These are phyloP conservation scores for Aleiodes alternator DNA, from an alignment of 2,888 invertebrate species.

Conservation along the genomic window DNA sequence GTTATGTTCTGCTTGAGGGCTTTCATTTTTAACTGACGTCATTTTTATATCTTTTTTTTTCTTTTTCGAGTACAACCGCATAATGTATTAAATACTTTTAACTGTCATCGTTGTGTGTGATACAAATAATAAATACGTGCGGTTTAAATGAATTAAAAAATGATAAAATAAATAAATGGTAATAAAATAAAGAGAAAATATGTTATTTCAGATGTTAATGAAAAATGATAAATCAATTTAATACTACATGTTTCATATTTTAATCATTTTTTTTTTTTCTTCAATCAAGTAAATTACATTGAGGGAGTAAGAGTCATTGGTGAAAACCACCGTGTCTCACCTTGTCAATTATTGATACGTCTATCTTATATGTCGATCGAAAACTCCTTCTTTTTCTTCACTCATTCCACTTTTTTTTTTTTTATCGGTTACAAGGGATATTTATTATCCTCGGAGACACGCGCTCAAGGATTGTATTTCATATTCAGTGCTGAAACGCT, in stretches of 20 bases:
- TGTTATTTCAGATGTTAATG: too few relatives aligned
- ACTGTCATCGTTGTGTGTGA: constrained; percentile 23
- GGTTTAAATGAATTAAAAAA: constrained; percentile 15
- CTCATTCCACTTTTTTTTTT: neutral
- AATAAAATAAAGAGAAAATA: too few relatives aligned
- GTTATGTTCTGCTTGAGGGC: constrained; percentile 27
- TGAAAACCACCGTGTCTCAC: too few relatives aligned
- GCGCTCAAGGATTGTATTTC: constrained; percentile 11
- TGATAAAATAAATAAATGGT: too few relatives aligned
- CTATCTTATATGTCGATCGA: too few relatives aligned
- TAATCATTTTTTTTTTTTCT: too few relatives aligned
- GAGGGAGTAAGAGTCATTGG: too few relatives aligned
- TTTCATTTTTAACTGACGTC: constrained; percentile 3
- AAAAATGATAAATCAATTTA: too few relatives aligned
- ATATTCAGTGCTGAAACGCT: constrained; percentile 1
- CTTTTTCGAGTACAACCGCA: neutral
- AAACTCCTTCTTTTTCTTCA: neutral
- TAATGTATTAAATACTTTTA: neutral
- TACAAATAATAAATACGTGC: constrained; percentile 13
- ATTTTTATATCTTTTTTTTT: neutral
- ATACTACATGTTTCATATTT: too few relatives aligned
- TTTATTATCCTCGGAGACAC: constrained; percentile 7
- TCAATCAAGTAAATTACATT: too few relatives aligned
- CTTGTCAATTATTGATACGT: too few relatives aligned
- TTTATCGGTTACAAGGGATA: constrained; percentile 2